Conservation (phyloP, 2,797 vertebrate genomes). For the Enteromius mattozi region DNA sequence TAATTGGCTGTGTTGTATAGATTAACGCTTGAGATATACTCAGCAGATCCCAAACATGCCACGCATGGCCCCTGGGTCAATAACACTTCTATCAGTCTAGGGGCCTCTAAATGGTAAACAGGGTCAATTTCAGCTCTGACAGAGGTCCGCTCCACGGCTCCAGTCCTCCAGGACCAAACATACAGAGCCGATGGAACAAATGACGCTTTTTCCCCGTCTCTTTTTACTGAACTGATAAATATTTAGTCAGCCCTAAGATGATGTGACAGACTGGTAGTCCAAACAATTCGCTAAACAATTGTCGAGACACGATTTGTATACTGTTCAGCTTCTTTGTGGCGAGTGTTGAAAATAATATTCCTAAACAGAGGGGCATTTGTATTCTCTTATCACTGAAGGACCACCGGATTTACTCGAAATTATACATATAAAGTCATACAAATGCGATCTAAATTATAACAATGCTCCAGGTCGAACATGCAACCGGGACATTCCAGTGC, state of each 20-base stretch:
- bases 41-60: slow-evolving; percentile 85
- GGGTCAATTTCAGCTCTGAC: slow-evolving; percentile 75
- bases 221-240: slow-evolving; percentile 74
- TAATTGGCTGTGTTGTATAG: slow-evolving; percentile 83
- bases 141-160: slow-evolving; percentile 66
- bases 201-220: slow-evolving; percentile 52
- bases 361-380: slow-evolving; percentile 51
- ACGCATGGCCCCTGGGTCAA: slow-evolving; percentile 79
- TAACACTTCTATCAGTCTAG: slow-evolving; percentile 80
- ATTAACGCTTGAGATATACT: slow-evolving; percentile 83
- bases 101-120: slow-evolving; percentile 81
- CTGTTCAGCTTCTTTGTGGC: slow-evolving; percentile 65
- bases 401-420: slow-evolving; percentile 45
- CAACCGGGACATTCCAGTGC: slow-evolving; percentile 38
- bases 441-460: slow-evolving; percentile 50
- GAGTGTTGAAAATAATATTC: slow-evolving; percentile 69
- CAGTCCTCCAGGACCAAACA: slow-evolving; percentile 69
- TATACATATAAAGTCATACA: slow-evolving; percentile 51
- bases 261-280: slow-evolving; percentile 77
- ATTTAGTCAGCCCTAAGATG: slow-evolving; percentile 77
- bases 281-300: slow-evolving; percentile 81
- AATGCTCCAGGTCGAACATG: slow-evolving; percentile 32
- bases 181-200: slow-evolving; percentile 65
- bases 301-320: slow-evolving; percentile 76
- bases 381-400: slow-evolving; percentile 44